These are phyloP conservation scores for Acronicta alni DNA, from an alignment of 2,888 invertebrate species.

Conservation along the genomic window DNA sequence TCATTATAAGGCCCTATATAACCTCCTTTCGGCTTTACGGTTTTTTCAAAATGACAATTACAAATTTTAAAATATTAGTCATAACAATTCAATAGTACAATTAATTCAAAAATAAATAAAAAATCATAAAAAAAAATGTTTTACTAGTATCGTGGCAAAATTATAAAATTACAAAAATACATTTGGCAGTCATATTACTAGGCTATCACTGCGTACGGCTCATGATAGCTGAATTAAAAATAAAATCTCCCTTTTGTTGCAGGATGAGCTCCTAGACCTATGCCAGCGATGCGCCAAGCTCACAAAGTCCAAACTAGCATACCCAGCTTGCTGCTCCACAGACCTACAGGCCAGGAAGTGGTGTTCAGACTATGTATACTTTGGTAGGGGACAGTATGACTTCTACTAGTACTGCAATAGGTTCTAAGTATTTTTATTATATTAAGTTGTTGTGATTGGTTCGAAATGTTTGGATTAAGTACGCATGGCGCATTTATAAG, in stretches of 20 bases:
- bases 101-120: too few species aligned
- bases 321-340: conserved; percentile 90
- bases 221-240: too few species aligned
- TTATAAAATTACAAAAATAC: too few species aligned
- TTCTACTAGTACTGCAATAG: conserved; percentile 60
- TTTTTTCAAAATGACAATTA: too few species aligned
- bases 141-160: too few species aligned
- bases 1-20: too few species aligned
- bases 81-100: too few species aligned
- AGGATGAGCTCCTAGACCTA: conserved; percentile 87
- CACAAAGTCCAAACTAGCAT: conserved; percentile 88
- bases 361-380: conserved; percentile 90
- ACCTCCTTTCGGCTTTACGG: too few species aligned
- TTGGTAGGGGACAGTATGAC: conserved; percentile 82
- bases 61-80: too few species aligned
- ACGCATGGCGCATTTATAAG: conserved; percentile 38
- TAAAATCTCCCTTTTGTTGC: conserved; percentile 51
- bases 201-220: too few species aligned
- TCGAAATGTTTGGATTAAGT: conserved; percentile 13
- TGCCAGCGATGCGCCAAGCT: conserved; percentile 91
- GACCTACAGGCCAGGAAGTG: conserved; percentile 88
- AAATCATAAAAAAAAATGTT: too few species aligned
- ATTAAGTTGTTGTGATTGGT: background rate
- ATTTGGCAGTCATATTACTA: too few species aligned
- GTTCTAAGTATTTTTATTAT: conserved; percentile 9